A percentile compares a stretch with the other conserved stretches of the same genome.
phyloP scores from a whole-genome alignment of 2,888 invertebrate species.

The Geophilus truncorum region DNA sequence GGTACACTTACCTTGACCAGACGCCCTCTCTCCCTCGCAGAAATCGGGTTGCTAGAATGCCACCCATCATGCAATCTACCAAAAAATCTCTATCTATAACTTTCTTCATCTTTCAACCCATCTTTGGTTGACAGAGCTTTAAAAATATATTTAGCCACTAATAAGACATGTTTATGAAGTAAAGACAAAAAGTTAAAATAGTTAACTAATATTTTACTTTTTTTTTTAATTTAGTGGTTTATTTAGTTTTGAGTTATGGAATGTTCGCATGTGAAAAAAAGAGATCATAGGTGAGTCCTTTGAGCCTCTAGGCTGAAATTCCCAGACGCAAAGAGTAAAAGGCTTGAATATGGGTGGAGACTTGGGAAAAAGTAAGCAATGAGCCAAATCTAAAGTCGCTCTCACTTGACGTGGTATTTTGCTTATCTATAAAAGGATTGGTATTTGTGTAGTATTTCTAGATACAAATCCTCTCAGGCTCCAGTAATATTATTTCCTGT shows the following conservation, averaged over 20 bases:
- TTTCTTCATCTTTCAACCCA: not conserved
- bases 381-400: not conserved
- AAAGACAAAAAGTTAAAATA: not conserved
- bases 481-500: constrained; percentile 4
- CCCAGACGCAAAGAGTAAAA: constrained; percentile 15
- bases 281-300: not conserved
- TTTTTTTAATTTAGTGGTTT: no score
- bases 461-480: not conserved
- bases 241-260: not conserved
- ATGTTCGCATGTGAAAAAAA: constrained; percentile 2
- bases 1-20: constrained; percentile 13
- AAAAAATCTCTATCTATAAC: not conserved
- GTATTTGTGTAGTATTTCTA: not conserved
- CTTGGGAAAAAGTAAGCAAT: constrained; percentile 2
- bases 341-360: constrained; percentile 22
- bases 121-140: no score
- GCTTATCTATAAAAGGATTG: not conserved
- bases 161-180: no score
- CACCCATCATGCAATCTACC: not conserved
- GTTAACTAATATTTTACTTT: no score
- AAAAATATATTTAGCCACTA: no score
- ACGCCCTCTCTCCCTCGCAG: not conserved
- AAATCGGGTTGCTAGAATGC: constrained; percentile 7
- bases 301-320: constrained; percentile 27
- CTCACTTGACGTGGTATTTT: not conserved